These are phyloP conservation scores for Rafetus swinhoei DNA, from an alignment of 2,113 vertebrate genomes.

Conservation along the genomic window DNA sequence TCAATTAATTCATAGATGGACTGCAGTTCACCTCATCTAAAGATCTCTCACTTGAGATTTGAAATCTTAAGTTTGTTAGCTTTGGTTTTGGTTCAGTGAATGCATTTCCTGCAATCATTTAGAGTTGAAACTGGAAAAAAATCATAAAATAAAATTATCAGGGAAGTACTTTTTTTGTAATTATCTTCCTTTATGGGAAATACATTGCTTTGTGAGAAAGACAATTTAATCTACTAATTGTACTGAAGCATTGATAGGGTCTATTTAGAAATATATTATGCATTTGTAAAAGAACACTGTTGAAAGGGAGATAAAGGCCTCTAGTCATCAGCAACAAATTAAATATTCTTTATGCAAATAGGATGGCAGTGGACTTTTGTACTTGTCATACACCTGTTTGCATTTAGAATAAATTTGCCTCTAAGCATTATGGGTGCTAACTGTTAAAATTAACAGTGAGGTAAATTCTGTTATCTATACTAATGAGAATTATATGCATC, in stretches of 20 bases:
- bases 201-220: constrained; percentile 28
- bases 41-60: neutral
- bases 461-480: neutral
- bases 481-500: neutral
- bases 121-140: constrained; percentile 5
- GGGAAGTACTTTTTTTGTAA: neutral
- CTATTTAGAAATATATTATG: constrained; percentile 28
- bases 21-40: neutral
- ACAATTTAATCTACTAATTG: constrained; percentile 41
- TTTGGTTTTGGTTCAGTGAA: neutral
- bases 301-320: constrained; percentile 32
- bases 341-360: neutral
- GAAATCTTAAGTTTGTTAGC: neutral
- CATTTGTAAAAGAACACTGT: constrained; percentile 10
- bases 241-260: neutral
- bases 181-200: constrained; percentile 33
- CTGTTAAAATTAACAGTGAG: neutral
- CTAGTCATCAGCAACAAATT: constrained; percentile 15
- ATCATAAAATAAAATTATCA: constrained; percentile 11
- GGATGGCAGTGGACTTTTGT: neutral
- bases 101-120: neutral
- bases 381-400: neutral
- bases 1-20: neutral
- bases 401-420: neutral
- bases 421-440: neutral